Conservation (phyloP, 2,113 vertebrate species). For the Anguilla rostrata region DNA sequence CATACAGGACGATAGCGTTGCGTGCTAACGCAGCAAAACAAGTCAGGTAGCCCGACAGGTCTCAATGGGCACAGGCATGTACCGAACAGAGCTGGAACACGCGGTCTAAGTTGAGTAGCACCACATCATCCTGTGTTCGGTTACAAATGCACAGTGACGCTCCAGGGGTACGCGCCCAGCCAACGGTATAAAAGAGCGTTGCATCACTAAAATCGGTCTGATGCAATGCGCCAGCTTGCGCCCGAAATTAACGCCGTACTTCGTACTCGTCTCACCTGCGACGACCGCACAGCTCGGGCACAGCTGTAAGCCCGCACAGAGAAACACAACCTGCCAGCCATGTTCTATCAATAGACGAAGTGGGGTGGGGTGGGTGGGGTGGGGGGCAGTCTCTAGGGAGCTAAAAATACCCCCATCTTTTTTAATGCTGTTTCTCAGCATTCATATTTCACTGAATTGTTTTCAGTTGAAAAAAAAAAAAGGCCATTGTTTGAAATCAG, state of each 20-base stretch:
- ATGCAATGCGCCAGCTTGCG: not conserved
- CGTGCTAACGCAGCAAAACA: not conserved
- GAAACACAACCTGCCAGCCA: not conserved
- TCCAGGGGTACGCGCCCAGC: not conserved
- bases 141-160: not conserved
- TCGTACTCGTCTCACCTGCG: not conserved
- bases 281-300: not conserved
- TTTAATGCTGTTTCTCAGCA: slow-evolving; percentile 20
- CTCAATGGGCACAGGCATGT: not conserved
- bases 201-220: not conserved
- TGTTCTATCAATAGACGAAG: not conserved
- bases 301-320: not conserved
- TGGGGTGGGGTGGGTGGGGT: no score
- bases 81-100: not conserved
- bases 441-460: slow-evolving; percentile 43
- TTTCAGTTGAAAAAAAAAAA: slow-evolving; percentile 12
- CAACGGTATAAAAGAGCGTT: not conserved
- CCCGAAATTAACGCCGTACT: not conserved
- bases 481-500: slow-evolving; percentile 24
- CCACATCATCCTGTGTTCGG: not conserved
- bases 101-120: not conserved
- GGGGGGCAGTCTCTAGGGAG: not conserved
- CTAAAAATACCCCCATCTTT: not conserved
- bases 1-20: not conserved
- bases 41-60: no score